Base-by-base conservation (phyloP, 2,797 vertebrate genomes). In the Malurus leucopterus region DNA sequence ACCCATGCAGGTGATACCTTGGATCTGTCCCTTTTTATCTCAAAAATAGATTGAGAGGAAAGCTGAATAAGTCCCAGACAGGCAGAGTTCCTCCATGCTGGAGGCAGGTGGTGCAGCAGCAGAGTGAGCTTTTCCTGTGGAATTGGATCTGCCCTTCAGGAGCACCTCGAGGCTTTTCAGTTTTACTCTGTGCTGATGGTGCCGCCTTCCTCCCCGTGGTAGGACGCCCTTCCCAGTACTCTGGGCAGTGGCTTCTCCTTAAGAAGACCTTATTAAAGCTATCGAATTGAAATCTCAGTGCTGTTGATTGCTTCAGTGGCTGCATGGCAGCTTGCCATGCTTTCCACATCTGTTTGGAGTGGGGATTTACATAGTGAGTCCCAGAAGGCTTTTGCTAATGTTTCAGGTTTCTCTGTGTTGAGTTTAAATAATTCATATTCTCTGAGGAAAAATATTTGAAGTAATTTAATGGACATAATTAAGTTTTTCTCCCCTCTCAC, bases 381-480 rank as follows among this genome's bases (percentile, higher is more conserved):
- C 93, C 96, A 67, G 88, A 86, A 95, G 96, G 91, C 94, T 90
- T 91, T 88, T 71, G 83, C 89, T 96, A 95, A 96, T 95, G 95
- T 95, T 96, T 95, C 95, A 93, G 96, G 93, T 96, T 96, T 95
- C 94, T 96, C 92, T 92, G 95, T 94, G 93, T 95, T 92, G 92
- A 84, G 89, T 95, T 95, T 96, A 95, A 97, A 96, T 96, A 96
- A 96, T 96, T 96, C 95, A 96, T 95, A 88, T 94, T 89, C 95
- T 97, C 93, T n/a, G 73, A 95, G 94, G 96, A 91, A 91, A 95
- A 95, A 96, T 95, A 92, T 95, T 91, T 91, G 92, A 93, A 96
- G 95, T 95, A 68, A 96, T 93, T 96, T 93, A 96, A 96, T 93
- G 95, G 89, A 83, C 86, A 49, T 86, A 87, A 95, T 96, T 93